Base-by-base conservation (phyloP, 2,113 vertebrate species). In the Fulica atra region DNA sequence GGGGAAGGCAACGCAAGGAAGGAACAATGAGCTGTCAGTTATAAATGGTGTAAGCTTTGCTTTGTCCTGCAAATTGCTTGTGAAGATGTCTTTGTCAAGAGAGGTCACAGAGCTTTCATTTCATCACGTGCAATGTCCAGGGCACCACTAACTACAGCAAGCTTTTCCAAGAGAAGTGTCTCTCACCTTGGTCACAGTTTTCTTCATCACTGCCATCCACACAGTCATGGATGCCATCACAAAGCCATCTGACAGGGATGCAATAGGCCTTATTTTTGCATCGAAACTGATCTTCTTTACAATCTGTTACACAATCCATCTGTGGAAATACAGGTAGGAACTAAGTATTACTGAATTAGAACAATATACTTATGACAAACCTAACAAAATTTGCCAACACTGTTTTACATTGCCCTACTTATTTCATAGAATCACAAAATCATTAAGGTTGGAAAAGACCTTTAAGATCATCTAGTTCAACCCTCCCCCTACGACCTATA, bases 161-260 rank as follows among this genome's bases (percentile, higher is more conserved):
- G 50, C 19, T 17, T 33, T 74, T 68, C 10, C 46, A 64, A 59
- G 42, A 60, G 36, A 44, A 86, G 38, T 0, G 2, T 21, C 20
- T 46, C 97, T 96, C 74, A 97, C 99, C 98, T 96, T 95, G 97
- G 80, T 98, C 98, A 95, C 99, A 99, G 96, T 97, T 98, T n/a
- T 99, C 98, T 97, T 99, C 99, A 6, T 99, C 99, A 6, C 99
- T 99, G 95, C 98, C 98, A 95, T 99, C 99, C 97, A 99, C 98
- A 51, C 99, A 99, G 96, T 99, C 99, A 5, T 98, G 97, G 92
- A 99, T 97, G 9, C 99, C 99, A 56, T 99, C 99, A 24, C 99
- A 99, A 19, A 99, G 98, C 99, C 99, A 99, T 57, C 99, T 98
- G 84, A 99, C 96, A 19, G 99, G 99, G 92, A 99, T 97, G 25